Evolutionary conservation across 2,797 vertebrate species (phyloP), one percentile per base, ranked within the genome.

Genomic region (Cyprinodon diabolis): DNA sequence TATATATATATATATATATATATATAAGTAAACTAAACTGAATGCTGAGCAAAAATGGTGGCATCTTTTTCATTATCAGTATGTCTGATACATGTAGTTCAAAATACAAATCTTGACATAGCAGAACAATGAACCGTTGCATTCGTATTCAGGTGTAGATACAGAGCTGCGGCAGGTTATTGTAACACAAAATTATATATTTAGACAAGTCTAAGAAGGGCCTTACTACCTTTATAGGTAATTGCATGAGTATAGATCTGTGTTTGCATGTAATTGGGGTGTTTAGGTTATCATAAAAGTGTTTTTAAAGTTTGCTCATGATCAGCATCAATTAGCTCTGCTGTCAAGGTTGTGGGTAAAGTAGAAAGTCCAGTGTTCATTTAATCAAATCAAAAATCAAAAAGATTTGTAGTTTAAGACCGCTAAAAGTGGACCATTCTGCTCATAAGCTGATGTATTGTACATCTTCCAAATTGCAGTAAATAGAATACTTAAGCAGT

Each of bases 281-380:
- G 54, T 48, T 78, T 52, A 5, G n/a, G 71, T 77, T 0, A 66
- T 63, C 54, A 68, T 0, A 55, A n/a, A 60, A 71, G n/a, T 68
- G 25, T 66, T 6, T 25, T 35, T 69, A 54, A 68, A 57, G 57
- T 68, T 7, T 1, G 25, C 0, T 51, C 21, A 45, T 77, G 49
- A 78, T 84, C 57, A 76, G 58, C 52, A 17, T n/a, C 4, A 35
- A 83, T 75, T 72, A 15, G n/a, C 2, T 1, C 65, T 70, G 12
- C 47, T 51, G 37, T 21, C 6, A 13, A 25, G n/a, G 23, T 43
- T 30, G 4, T 65, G 40, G 2, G 47, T 47, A 4, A 54, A 21
- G 8, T 21, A 5, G 6, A 48, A 14, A 48, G 6, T 48, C 2
- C 10, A 12, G 8, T 12, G 10, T 14, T 48, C 47, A 48, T 48